phyloP scores from a whole-genome alignment of 2,797 vertebrate species.

The Acomys russatus region DNA sequence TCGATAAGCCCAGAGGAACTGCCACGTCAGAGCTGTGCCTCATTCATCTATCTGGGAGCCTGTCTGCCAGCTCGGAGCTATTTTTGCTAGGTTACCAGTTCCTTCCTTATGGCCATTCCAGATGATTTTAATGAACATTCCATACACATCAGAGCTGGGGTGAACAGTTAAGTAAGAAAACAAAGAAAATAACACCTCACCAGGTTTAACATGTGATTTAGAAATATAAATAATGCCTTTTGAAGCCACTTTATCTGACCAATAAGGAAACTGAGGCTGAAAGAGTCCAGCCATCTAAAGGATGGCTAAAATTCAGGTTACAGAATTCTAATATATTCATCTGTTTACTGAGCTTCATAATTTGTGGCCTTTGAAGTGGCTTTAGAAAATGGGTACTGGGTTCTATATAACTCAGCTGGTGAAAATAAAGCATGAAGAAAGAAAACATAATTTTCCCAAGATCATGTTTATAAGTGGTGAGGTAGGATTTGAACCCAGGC shows the following conservation, averaged over 20 bases:
- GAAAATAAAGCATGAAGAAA: background rate
- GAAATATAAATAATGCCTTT: background rate
- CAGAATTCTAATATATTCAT: background rate
- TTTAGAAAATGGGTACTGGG: background rate
- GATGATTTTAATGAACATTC: background rate
- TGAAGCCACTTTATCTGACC: background rate
- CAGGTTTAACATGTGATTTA: background rate
- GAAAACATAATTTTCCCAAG: background rate
- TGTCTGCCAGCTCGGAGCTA: background rate
- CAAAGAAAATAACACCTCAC: background rate
- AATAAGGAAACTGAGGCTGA: background rate
- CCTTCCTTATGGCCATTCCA: slow-evolving; percentile 7
- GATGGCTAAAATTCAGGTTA: background rate
- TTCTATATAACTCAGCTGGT: background rate
- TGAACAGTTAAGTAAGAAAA: background rate
- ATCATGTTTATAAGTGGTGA: background rate
- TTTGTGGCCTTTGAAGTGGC: background rate
- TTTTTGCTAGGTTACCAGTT: slow-evolving; percentile 19
- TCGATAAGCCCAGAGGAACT: background rate
- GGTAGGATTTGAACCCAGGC: background rate
- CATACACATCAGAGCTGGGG: background rate
- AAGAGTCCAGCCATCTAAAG: background rate
- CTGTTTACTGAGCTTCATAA: background rate
- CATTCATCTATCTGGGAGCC: background rate
- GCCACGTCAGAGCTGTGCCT: background rate